Evolutionary conservation across 1,140 invertebrate species (phyloP).

Genomic region (Muscidifurax raptorellus): DNA sequence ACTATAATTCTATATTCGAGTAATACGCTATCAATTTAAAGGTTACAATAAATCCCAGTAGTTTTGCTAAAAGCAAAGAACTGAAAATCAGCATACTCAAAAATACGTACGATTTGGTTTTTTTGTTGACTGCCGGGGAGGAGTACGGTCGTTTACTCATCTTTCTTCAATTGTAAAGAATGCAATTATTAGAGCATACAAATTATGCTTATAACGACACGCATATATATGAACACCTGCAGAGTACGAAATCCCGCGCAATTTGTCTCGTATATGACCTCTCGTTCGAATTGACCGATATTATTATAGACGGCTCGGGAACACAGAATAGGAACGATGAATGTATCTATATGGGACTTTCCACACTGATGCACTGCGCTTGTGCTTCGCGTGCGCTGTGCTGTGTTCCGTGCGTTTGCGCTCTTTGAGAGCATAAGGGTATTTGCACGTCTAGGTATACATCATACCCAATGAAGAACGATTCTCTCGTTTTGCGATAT

Average conservation of each 20-base stretch:
- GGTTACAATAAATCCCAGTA: conserved; percentile 22
- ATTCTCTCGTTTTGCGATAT: too few species aligned
- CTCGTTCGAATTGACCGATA: too few species aligned
- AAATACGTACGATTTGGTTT: conserved; percentile 30
- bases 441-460: too few species aligned
- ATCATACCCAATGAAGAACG: too few species aligned
- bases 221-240: not conserved
- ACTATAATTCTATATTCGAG: too few species aligned
- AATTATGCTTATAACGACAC: not conserved
- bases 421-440: too few species aligned
- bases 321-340: too few species aligned
- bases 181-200: not conserved
- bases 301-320: too few species aligned
- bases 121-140: conserved; percentile 46
- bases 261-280: not conserved
- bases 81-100: not conserved
- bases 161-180: not conserved
- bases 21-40: conserved; percentile 4
- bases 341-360: too few species aligned
- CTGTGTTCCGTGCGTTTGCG: too few species aligned
- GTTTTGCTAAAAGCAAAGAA: not conserved
- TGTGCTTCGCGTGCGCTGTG: too few species aligned
- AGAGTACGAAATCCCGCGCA: conserved; percentile 23
- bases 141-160: conserved; percentile 49
- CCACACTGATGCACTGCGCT: too few species aligned